Conservation (phyloP, 2,797 vertebrate species). For the Lophotriccus pileatus region DNA sequence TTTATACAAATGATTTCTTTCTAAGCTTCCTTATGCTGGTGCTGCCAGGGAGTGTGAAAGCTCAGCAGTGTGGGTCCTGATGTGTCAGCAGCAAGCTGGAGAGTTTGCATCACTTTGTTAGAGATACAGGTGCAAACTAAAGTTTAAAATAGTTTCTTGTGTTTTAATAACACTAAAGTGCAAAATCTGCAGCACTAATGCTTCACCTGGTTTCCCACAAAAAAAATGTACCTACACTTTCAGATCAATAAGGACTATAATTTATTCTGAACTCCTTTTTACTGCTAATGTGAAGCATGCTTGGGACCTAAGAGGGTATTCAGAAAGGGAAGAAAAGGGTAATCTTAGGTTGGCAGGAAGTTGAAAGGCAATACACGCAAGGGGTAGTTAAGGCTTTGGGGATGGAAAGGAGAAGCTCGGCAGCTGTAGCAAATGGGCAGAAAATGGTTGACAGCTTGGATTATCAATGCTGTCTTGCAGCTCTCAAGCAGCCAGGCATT, state of each 20-base stretch:
- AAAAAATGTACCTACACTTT: not conserved
- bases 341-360: not conserved
- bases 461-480: not conserved
- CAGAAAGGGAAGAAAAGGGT: not conserved
- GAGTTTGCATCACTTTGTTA: not conserved
- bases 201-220: not conserved
- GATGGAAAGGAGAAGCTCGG: not conserved
- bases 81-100: not conserved
- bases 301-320: not conserved
- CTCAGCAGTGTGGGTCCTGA: not conserved
- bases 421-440: not conserved
- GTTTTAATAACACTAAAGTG: not conserved
- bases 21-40: not conserved
- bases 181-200: rapidly evolving
- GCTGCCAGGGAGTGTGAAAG: not conserved
- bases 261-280: not conserved
- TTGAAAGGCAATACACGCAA: not conserved
- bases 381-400: not conserved
- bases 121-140: not conserved
- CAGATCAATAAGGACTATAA: not conserved
- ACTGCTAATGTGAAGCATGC: not conserved
- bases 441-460: not conserved
- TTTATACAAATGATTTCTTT: not conserved
- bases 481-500: not conserved
- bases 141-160: not conserved